Conservation (phyloP, 2,113 vertebrate genomes). For the Cyprinodon tularosa region DNA sequence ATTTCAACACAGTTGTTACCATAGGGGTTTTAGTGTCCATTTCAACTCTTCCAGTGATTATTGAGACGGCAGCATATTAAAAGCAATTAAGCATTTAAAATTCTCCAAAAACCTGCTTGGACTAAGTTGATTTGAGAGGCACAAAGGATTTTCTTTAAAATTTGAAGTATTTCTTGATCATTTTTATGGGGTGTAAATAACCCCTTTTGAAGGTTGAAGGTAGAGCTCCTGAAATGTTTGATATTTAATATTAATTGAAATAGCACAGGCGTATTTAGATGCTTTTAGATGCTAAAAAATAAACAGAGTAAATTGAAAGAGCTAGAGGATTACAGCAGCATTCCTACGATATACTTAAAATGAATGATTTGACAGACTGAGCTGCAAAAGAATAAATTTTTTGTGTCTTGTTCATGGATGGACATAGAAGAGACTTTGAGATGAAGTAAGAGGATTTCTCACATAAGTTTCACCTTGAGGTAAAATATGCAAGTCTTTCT, state of each 20-base stretch:
- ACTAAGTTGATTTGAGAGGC: not conserved
- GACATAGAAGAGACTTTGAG: conserved; percentile 4
- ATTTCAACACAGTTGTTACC: not conserved
- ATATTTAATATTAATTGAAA: not conserved
- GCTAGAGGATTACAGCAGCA: not conserved
- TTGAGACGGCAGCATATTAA: no score
- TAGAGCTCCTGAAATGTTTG: not conserved
- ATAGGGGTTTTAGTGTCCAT: not conserved
- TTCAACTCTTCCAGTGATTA: no score
- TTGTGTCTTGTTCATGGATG: not conserved
- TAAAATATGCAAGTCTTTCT: not conserved
- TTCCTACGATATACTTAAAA: not conserved
- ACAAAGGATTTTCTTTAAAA: not conserved
- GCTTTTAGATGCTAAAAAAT: not conserved
- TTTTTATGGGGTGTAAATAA: no score
- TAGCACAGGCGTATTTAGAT: not conserved
- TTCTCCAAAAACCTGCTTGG: not conserved
- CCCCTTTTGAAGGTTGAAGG: no score
- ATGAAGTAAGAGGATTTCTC: not conserved
- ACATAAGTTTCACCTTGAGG: not conserved
- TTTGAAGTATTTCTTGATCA: no score
- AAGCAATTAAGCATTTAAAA: not conserved
- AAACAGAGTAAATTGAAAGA: not conserved
- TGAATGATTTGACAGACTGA: not conserved
- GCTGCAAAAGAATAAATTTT: not conserved